Evolutionary conservation across 2,888 invertebrate species (phyloP).

Genomic region (Eledona agricola): DNA sequence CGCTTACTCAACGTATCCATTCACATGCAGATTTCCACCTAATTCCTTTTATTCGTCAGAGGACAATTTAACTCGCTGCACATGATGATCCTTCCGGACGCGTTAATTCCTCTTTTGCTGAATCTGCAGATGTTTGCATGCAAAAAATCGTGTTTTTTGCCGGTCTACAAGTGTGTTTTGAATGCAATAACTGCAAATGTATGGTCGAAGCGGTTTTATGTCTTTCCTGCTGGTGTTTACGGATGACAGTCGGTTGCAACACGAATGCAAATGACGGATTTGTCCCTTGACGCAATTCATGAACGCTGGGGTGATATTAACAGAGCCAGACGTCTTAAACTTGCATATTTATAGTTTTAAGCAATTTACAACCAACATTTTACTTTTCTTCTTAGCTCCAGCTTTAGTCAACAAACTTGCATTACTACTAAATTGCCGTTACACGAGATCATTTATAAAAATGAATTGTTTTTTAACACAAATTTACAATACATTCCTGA

Average conservation of each 20-base stretch:
- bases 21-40: constrained; percentile 31
- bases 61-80: constrained; percentile 17
- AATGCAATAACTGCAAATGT: constrained; percentile 23
- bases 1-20: constrained; percentile 27
- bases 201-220: constrained; percentile 19
- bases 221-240: constrained; percentile 17
- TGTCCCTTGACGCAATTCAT: constrained; percentile 13
- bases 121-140: constrained; percentile 6
- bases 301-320: background rate
- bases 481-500: no score
- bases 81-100: constrained; percentile 22
- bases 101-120: constrained; percentile 4
- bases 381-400: no score
- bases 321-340: background rate
- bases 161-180: constrained; percentile 24
- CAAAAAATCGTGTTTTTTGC: constrained; percentile 7
- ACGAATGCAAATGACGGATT: constrained; percentile 16
- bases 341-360: no score
- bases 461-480: no score
- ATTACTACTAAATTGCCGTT: no score
- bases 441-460: no score
- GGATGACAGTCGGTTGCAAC: constrained; percentile 8
- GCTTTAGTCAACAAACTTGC: no score
- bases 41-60: constrained; percentile 29
- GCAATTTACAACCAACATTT: no score